phyloP scores from a whole-genome alignment of 2,113 vertebrate genomes.

The Tetraodon nigroviridis region DNA sequence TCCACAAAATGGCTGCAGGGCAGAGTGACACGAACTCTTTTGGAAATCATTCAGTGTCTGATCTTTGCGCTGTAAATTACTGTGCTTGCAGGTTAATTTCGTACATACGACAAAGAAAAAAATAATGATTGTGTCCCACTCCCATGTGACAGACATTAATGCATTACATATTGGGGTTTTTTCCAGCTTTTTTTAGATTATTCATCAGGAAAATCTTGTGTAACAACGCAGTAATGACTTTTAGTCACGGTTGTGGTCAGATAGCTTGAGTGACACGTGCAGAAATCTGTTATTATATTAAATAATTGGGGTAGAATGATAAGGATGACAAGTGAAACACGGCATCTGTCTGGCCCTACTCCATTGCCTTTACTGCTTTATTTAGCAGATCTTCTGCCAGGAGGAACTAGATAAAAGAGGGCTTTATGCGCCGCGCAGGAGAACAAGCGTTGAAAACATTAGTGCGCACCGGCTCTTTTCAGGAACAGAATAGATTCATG shows the following conservation, averaged over 20 bases:
- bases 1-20: slow-evolving; percentile 25
- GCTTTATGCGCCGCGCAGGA: slow-evolving; percentile 38
- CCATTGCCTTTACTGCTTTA: slow-evolving; percentile 39
- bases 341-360: slow-evolving; percentile 21
- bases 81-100: slow-evolving; percentile 24
- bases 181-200: slow-evolving; percentile 35
- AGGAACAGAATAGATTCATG: slow-evolving; percentile 45
- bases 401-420: slow-evolving; percentile 30
- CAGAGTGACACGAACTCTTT: slow-evolving; percentile 29
- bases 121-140: too few species aligned
- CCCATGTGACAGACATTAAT: slow-evolving; percentile 44
- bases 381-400: slow-evolving; percentile 49
- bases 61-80: slow-evolving; percentile 26
- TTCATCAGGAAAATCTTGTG: slow-evolving; percentile 44
- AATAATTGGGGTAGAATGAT: slow-evolving; percentile 71
- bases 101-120: too few species aligned
- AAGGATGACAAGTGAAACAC: slow-evolving; percentile 44
- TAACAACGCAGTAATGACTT: slow-evolving; percentile 49
- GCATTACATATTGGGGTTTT: slow-evolving; percentile 25
- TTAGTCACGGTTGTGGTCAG: slow-evolving; percentile 48
- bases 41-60: slow-evolving; percentile 48
- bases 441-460: slow-evolving; percentile 28
- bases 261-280: slow-evolving; percentile 62
- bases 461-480: slow-evolving; percentile 55
- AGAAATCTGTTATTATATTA: slow-evolving; percentile 67